Evolutionary conservation across 2,888 invertebrate genomes (phyloP).

Genomic region (Diaperis boleti): DNA sequence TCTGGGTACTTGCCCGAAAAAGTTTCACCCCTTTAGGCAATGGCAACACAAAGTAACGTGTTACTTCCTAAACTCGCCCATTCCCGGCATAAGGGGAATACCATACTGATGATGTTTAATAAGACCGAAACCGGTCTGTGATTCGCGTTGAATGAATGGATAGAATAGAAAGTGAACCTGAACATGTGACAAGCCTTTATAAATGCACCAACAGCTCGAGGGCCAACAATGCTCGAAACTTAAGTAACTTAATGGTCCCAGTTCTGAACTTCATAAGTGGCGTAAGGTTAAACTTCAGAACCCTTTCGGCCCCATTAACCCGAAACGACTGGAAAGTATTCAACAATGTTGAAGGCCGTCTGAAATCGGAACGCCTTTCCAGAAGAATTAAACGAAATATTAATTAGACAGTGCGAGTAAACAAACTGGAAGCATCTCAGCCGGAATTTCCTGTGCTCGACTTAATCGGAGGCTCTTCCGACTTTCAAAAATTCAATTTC

Average conservation of each 20-base stretch:
- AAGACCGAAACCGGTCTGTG: no score
- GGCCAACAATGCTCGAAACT: conserved; percentile 27
- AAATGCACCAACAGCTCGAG: conserved; percentile 10
- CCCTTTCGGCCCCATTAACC: conserved; percentile 37
- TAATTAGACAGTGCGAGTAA: conserved; percentile 22
- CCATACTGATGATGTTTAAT: no score
- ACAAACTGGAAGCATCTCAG: conserved; percentile 16
- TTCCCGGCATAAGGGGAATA: no score
- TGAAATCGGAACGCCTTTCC: conserved; percentile 9
- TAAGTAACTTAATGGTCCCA: conserved; percentile 33
- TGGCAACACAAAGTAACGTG: no score
- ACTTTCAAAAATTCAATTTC: conserved; percentile 27
- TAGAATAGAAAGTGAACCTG: no score
- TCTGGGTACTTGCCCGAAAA: no score
- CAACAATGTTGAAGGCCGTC: conserved; percentile 32
- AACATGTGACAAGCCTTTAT: conserved; percentile 30
- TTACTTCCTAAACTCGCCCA: no score
- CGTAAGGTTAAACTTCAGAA: conserved; percentile 28
- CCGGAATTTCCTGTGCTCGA: conserved; percentile 16
- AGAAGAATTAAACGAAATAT: conserved; percentile 25
- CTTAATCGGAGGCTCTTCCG: conserved; percentile 10
- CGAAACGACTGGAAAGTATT: conserved; percentile 34
- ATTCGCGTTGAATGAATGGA: no score
- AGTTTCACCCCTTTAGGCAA: no score
- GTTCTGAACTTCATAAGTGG: conserved; percentile 22